Evolutionary conservation across 2,888 invertebrate genomes (phyloP).

Genomic region (Cenopis cana): DNA sequence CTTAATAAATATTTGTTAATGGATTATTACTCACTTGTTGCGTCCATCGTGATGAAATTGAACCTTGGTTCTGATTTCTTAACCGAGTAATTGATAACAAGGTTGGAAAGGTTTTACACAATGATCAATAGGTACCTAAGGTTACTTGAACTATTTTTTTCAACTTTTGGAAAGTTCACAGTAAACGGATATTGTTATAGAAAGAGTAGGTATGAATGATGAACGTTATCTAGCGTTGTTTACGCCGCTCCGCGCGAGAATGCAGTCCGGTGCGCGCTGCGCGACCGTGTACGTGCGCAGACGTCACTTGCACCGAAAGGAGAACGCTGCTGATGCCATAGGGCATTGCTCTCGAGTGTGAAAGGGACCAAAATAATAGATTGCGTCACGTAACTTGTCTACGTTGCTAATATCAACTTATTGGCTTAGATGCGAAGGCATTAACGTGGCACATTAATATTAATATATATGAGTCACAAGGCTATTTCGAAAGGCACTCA

Average conservation of each 20-base stretch:
- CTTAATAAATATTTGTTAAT: conserved; percentile 13
- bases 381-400: conserved; percentile 58
- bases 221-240: conserved; percentile 62
- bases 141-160: background rate
- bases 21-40: conserved; percentile 74
- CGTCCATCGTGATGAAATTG: conserved; percentile 79
- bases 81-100: conserved; percentile 52
- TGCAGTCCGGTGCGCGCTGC: conserved; percentile 62
- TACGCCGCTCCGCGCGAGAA: conserved; percentile 70
- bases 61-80: conserved; percentile 72
- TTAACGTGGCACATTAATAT: conserved; percentile 32
- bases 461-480: conserved; percentile 20
- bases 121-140: background rate
- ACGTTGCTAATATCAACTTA: conserved; percentile 55
- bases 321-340: conserved; percentile 30
- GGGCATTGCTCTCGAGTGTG: conserved; percentile 41
- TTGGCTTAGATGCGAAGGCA: conserved; percentile 36
- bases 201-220: conserved; percentile 4
- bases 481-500: background rate
- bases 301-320: conserved; percentile 64
- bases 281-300: conserved; percentile 57
- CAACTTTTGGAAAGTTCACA: background rate
- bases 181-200: background rate
- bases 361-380: conserved; percentile 52
- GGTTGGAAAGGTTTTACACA: conserved; percentile 39